Evolutionary conservation across 2,888 invertebrate genomes (phyloP).

Genomic region (Trichacis sp.): DNA sequence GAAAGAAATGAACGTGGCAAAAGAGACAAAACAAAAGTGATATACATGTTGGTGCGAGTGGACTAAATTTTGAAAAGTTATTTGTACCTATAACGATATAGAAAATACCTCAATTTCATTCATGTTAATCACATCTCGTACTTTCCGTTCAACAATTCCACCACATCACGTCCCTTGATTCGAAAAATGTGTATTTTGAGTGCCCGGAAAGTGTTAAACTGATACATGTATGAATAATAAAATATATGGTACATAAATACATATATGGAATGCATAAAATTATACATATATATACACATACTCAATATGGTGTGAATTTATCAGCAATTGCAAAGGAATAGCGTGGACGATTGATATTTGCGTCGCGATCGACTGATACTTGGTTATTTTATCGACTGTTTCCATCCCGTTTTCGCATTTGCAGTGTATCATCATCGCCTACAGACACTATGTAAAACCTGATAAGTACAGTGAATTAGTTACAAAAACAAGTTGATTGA

Average conservation of each 20-base stretch:
- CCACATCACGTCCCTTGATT: constrained; percentile 15
- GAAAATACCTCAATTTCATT: no score
- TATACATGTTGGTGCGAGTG: no score
- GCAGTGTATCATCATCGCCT: constrained; percentile 45
- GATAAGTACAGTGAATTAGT: constrained; percentile 19
- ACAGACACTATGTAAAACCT: constrained; percentile 21
- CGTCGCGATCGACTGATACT: constrained; percentile 43
- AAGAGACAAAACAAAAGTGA: no score
- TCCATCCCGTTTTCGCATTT: no score
- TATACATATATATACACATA: constrained; percentile 34
- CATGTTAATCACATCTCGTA: no score
- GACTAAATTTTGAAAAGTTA: no score
- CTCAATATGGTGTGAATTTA: constrained; percentile 39
- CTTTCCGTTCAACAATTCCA: no score
- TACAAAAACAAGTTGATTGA: no score
- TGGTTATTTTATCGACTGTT: constrained; percentile 45
- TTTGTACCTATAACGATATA: no score
- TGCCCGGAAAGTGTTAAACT: constrained; percentile 33
- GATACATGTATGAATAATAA: constrained; percentile 32
- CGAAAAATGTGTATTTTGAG: constrained; percentile 27
- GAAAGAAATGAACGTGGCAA: not conserved
- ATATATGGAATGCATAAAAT: constrained; percentile 36
- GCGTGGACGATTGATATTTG: constrained; percentile 35
- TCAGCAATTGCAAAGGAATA: constrained; percentile 28
- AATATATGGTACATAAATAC: constrained; percentile 33